Percentiles rank a stretch among this genome's conserved stretches.
These are phyloP conservation scores for Synergus japonicus DNA, from an alignment of 2,888 invertebrate species.

Conservation along the genomic window DNA sequence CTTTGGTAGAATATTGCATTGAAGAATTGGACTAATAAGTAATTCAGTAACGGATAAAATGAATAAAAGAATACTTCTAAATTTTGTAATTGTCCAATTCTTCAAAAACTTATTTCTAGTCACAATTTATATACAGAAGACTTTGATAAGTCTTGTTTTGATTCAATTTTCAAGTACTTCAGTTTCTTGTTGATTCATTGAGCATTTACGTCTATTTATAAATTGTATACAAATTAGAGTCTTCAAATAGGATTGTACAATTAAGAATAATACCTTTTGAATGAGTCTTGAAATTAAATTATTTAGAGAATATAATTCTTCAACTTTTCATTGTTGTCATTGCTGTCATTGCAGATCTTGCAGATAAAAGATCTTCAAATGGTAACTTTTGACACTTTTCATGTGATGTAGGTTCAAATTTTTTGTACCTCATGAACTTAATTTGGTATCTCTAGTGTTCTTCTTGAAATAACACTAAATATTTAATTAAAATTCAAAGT, in stretches of 20 bases:
- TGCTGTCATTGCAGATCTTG: neutral
- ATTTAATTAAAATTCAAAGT: neutral
- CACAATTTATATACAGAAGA: neutral
- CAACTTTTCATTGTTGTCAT: neutral
- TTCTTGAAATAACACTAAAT: neutral
- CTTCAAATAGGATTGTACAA: neutral
- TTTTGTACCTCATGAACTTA: too few species aligned
- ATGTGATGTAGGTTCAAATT: neutral
- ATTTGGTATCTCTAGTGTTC: neutral
- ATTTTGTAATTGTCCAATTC: neutral
- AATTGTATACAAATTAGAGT: neutral
- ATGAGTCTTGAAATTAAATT: neutral
- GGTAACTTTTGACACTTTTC: neutral
- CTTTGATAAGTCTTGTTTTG: neutral
- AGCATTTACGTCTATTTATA: too few species aligned
- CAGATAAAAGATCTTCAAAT: neutral
- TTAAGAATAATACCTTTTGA: neutral
- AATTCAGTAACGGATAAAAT: neutral
- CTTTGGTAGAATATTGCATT: neutral
- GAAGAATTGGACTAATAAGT: neutral
- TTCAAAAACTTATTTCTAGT: neutral
- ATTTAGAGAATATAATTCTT: neutral
- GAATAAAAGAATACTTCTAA: neutral
- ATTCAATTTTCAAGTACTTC: neutral
- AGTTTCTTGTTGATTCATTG: neutral